Evolutionary conservation across 53 echinoderm and acorn worm genomes (phyloP).

Genomic region (Apostichopus leukothele): DNA sequence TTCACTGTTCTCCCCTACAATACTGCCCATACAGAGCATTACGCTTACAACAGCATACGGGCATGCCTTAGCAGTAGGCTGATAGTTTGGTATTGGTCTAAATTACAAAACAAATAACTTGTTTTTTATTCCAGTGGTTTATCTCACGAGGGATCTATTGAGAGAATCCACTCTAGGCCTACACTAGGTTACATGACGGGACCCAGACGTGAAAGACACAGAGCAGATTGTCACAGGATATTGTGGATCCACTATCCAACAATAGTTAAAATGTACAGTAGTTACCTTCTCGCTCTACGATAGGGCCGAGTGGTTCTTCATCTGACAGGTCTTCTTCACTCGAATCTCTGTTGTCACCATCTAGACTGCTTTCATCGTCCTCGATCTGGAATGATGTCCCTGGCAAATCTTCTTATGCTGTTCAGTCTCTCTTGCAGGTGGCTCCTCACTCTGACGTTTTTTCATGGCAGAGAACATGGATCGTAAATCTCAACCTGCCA

Average conservation of each 20-base stretch:
- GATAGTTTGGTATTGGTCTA: no score
- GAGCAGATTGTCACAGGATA: no score
- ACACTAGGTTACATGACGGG: no score
- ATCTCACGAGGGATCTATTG: no score
- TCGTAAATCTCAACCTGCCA: slow-evolving; percentile 18
- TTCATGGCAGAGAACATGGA: slow-evolving; percentile 29
- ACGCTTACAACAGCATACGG: no score
- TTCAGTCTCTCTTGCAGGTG: slow-evolving; percentile 31
- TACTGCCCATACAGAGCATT: no score
- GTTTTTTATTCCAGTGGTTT: no score
- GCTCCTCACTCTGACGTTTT: slow-evolving; percentile 34
- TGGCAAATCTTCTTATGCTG: slow-evolving; percentile 8
- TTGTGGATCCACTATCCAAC: slow-evolving; percentile 4
- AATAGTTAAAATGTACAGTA: slow-evolving; percentile 8
- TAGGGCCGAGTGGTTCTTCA: neutral
- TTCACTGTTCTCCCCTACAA: neutral
- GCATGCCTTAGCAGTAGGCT: no score
- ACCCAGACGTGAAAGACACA: no score
- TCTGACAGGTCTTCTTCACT: slow-evolving; percentile 27
- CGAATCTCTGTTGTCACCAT: slow-evolving; percentile 1
- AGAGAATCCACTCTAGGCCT: no score
- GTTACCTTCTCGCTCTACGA: slow-evolving; percentile 18
- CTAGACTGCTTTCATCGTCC: slow-evolving; percentile 20
- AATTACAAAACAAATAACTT: no score
- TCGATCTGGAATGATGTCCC: slow-evolving; percentile 40